Evolutionary conservation across 2,888 invertebrate genomes (phyloP).

Genomic region (Poecilobothrus nobilitatus): DNA sequence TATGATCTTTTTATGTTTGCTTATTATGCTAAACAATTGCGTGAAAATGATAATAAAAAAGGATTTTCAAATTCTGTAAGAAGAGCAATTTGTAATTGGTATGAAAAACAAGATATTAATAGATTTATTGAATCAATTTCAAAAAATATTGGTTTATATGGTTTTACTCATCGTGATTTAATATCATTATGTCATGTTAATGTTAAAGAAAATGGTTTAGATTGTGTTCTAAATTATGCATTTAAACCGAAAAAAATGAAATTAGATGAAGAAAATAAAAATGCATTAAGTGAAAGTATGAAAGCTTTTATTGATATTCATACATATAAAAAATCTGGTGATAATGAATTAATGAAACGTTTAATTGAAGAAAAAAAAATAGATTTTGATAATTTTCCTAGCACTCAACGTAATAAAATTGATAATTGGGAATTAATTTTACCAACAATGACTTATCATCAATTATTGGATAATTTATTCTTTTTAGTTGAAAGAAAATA

Average conservation of each 20-base stretch:
- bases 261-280: neutral
- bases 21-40: conserved; percentile 30
- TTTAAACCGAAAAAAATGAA: conserved; percentile 23
- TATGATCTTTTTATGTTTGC: conserved; percentile 34
- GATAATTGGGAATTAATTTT: conserved; percentile 29
- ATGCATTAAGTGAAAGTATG: conserved; percentile 9
- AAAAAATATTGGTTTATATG: conserved; percentile 26
- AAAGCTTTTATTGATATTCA: conserved; percentile 25
- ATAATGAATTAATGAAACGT: conserved; percentile 16
- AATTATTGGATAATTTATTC: conserved; percentile 31
- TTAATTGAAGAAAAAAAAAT: conserved; percentile 29
- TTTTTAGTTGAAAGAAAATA: conserved; percentile 25
- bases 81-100: conserved; percentile 36
- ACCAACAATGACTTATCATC: conserved; percentile 30
- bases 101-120: conserved; percentile 27
- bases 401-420: conserved; percentile 23
- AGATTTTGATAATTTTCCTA: conserved; percentile 34
- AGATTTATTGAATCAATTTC: conserved; percentile 32
- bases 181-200: conserved; percentile 32
- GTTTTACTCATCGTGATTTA: conserved; percentile 30
- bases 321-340: conserved; percentile 28
- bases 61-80: conserved; percentile 33
- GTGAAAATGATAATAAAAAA: conserved; percentile 26
- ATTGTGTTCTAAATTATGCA: conserved; percentile 26
- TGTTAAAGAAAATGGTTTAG: conserved; percentile 25